phyloP scores from a whole-genome alignment of 2,797 vertebrate genomes.

The Odontamblyopus rebecca region DNA sequence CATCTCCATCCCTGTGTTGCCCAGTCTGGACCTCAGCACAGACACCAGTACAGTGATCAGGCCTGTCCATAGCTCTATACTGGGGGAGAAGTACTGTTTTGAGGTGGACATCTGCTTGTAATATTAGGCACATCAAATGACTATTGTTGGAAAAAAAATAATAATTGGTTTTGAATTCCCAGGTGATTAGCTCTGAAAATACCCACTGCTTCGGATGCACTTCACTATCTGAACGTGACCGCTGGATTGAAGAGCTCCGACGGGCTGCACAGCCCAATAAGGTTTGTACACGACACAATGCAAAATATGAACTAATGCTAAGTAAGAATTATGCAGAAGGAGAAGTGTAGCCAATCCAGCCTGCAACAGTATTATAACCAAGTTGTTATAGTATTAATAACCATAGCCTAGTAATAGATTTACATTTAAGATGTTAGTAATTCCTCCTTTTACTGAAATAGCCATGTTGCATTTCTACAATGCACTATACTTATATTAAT shows the following conservation, averaged over 20 bases:
- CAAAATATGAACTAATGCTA: background rate
- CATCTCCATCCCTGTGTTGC: constrained; percentile 76
- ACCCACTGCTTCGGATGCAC: constrained; percentile 91
- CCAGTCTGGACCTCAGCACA: constrained; percentile 83
- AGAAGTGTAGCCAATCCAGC: background rate
- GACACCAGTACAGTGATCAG: constrained; percentile 84
- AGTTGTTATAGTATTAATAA: background rate
- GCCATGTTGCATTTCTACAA: no score
- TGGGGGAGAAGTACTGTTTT: constrained; percentile 91
- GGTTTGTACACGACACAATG: constrained; percentile 58
- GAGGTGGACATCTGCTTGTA: constrained; percentile 75
- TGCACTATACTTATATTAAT: no score
- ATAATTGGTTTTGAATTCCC: constrained; percentile 8
- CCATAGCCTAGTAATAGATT: background rate
- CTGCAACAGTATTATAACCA: background rate
- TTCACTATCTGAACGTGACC: constrained; percentile 86
- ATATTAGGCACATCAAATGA: background rate
- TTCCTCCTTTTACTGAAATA: background rate
- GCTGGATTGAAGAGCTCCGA: constrained; percentile 92
- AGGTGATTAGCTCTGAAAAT: constrained; percentile 86
- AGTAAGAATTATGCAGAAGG: background rate
- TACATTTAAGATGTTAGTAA: background rate
- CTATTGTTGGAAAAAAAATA: background rate
- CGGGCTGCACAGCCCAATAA: constrained; percentile 87
- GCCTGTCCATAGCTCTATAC: constrained; percentile 89